Conservation (phyloP, 1,140 invertebrate genomes). For the Druon quercuslanigerum region DNA sequence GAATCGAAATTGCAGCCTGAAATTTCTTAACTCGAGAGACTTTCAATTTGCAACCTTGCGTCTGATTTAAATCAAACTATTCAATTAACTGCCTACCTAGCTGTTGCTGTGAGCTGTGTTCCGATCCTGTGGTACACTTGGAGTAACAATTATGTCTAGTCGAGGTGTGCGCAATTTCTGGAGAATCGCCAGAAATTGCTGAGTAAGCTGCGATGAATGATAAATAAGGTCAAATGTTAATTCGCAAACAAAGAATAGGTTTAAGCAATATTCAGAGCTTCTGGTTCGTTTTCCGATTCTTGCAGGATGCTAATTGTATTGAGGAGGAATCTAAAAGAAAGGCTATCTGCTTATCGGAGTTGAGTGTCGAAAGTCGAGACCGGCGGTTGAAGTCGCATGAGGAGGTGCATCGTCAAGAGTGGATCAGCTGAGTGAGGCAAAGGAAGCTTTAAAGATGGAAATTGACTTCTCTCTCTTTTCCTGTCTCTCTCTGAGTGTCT, state of each 20-base stretch:
- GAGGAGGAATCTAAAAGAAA: slow-evolving; percentile 5
- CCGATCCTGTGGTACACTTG: too few relatives aligned
- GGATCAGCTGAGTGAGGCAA: background rate
- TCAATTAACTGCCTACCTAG: too few relatives aligned
- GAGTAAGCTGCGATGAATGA: too few relatives aligned
- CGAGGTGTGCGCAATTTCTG: too few relatives aligned
- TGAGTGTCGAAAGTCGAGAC: slow-evolving; percentile 16
- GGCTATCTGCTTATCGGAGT: slow-evolving; percentile 10
- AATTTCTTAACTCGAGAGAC: background rate
- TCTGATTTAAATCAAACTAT: too few relatives aligned
- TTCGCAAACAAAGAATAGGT: too few relatives aligned
- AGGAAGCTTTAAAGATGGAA: slow-evolving; percentile 42
- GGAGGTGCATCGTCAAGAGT: slow-evolving; percentile 25
- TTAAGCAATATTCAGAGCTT: too few relatives aligned
- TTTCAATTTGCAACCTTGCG: too few relatives aligned
- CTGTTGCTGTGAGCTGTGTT: too few relatives aligned
- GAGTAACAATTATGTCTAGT: too few relatives aligned
- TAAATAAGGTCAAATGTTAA: too few relatives aligned
- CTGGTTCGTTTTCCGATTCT: background rate
- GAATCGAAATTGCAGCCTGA: background rate
- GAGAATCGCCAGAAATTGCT: too few relatives aligned
- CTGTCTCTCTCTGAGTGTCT: slow-evolving; percentile 42
- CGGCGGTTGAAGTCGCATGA: background rate
- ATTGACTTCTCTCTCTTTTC: slow-evolving; percentile 47
- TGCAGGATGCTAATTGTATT: background rate